Percentiles rank a stretch among this genome's conserved stretches.
These are phyloP conservation scores for Synergus itoensis DNA, from an alignment of 2,888 invertebrate species.

Conservation along the genomic window DNA sequence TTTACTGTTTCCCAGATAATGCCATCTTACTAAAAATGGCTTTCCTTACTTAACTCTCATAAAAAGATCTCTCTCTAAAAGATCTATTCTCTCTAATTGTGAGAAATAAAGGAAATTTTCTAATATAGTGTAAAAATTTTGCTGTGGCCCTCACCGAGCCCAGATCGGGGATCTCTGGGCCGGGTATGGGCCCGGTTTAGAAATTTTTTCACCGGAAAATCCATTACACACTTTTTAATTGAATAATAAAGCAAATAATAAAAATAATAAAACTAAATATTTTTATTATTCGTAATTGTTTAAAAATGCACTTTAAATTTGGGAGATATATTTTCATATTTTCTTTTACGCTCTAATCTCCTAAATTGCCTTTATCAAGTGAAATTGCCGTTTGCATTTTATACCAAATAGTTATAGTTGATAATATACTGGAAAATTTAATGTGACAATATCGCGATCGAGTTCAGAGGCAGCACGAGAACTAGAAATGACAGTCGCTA, in stretches of 20 bases:
- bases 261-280: no score
- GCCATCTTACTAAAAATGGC: background rate
- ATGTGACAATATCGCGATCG: conserved; percentile 36
- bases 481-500: conserved; percentile 36
- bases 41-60: background rate
- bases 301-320: background rate
- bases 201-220: no score
- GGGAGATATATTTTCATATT: background rate
- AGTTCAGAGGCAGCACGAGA: conserved; percentile 32
- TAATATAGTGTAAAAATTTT: no score
- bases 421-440: conserved; percentile 9
- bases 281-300: no score
- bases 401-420: background rate
- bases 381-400: background rate
- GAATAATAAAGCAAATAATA: no score
- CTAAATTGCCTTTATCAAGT: background rate
- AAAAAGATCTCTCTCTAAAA: background rate
- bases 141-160: no score
- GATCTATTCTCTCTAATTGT: background rate
- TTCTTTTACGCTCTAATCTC: background rate
- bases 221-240: no score
- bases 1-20: background rate
- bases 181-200: no score
- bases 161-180: no score
- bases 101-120: background rate